These are phyloP conservation scores for Laterallus jamaicensis DNA, from an alignment of 2,113 vertebrate species.

Conservation along the genomic window DNA sequence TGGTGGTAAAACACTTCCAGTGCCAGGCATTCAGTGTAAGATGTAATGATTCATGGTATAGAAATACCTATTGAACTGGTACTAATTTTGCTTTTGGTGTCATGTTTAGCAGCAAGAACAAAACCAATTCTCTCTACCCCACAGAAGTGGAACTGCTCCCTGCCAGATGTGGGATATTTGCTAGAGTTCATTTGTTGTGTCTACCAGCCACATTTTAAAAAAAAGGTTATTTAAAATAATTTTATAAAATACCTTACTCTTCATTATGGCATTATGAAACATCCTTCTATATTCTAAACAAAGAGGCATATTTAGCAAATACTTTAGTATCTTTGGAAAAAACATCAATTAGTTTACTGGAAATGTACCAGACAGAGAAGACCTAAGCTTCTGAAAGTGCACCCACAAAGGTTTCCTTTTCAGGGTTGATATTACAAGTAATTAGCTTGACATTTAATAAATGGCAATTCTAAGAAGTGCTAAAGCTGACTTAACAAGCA, in stretches of 20 bases:
- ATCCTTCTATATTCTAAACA: not conserved
- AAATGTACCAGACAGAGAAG: conserved; percentile 37
- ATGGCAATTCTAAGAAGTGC: conserved; percentile 55
- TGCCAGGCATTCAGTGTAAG: not conserved
- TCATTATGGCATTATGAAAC: not conserved
- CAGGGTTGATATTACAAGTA: conserved; percentile 49
- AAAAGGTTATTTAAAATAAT: not conserved
- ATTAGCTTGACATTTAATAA: conserved; percentile 72
- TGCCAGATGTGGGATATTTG: not conserved
- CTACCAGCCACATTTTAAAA: not conserved
- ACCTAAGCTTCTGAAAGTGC: conserved; percentile 44
- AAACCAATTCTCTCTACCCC: not conserved
- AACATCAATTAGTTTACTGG: conserved; percentile 18
- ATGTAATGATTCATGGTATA: not conserved
- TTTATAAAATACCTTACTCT: not conserved
- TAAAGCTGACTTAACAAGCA: conserved; percentile 27
- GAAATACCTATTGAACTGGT: not conserved
- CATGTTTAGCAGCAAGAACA: not conserved
- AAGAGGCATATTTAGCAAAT: not conserved
- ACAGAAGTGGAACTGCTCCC: not conserved
- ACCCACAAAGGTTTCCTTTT: conserved; percentile 52
- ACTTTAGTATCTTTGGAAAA: not conserved
- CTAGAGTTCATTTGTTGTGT: not conserved
- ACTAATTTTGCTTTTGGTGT: not conserved
- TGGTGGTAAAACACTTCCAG: not conserved